A percentile compares a stretch with the other conserved stretches of the same genome.
Conservation (phyloP, 2,797 vertebrate species). For the Thunnus albacares region DNA sequence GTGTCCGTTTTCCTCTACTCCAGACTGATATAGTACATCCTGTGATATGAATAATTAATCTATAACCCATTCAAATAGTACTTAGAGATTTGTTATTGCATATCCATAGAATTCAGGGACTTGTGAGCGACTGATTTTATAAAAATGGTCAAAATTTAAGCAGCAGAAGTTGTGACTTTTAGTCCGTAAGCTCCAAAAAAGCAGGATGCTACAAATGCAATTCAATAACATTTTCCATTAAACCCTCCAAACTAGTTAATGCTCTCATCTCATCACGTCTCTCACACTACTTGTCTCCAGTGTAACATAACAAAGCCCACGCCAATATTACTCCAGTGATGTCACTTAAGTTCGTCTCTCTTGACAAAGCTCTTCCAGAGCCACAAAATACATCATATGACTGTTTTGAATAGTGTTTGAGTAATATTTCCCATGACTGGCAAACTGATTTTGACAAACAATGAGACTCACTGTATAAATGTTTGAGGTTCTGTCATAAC, state of each 20-base stretch:
- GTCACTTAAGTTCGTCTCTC: background rate
- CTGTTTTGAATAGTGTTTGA: background rate
- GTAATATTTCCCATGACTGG: background rate
- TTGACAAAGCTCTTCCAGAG: background rate
- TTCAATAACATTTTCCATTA: background rate
- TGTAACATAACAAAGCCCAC: background rate
- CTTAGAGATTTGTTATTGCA: background rate
- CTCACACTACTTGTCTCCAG: background rate
- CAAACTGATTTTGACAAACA: conserved; percentile 6
- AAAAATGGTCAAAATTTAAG: background rate
- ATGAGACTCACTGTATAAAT: background rate
- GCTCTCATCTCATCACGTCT: too few relatives aligned
- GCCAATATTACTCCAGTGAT: background rate
- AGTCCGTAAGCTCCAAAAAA: background rate
- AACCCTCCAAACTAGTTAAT: background rate
- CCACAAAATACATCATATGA: too few relatives aligned
- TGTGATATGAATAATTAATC: background rate
- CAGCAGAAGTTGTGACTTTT: background rate
- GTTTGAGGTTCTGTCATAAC: background rate
- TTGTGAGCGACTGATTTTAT: background rate
- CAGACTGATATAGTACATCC: background rate
- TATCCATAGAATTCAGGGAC: background rate
- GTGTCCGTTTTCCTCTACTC: background rate
- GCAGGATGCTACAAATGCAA: background rate
- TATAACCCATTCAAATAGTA: background rate